Evolutionary conservation across 2,113 vertebrate species (phyloP).

Genomic region (Microcebus ravelobensis): DNA sequence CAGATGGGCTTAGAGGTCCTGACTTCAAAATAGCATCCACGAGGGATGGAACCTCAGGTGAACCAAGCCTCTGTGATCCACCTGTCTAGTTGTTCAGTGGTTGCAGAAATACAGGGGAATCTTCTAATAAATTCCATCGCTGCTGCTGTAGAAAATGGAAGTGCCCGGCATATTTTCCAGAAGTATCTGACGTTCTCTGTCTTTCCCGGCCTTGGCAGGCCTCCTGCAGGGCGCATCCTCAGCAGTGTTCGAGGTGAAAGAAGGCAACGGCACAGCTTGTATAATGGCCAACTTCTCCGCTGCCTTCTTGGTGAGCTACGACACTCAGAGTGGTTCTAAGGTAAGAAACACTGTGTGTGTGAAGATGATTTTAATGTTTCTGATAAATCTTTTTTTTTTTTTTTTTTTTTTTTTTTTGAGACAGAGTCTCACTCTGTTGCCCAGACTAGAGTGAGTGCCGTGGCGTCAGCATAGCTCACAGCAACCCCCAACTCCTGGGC

Average conservation of each 20-base stretch:
- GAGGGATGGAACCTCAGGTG: background rate
- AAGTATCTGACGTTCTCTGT: background rate
- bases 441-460: too few species aligned
- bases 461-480: too few species aligned
- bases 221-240: constrained; percentile 78
- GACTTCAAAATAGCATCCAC: background rate
- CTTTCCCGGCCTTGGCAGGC: constrained; percentile 74
- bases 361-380: background rate
- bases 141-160: background rate
- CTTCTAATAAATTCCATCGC: background rate
- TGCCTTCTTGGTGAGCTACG: constrained; percentile 87
- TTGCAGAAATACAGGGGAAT: background rate
- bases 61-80: rapidly evolving
- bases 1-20: background rate
- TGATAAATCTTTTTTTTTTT: too few species aligned
- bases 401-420: too few species aligned
- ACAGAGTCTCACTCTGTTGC: too few species aligned
- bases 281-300: constrained; percentile 91
- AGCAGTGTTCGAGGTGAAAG: constrained; percentile 89
- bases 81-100: background rate
- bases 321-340: constrained; percentile 47
- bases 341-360: constrained; percentile 66
- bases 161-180: background rate
- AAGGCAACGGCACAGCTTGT: constrained; percentile 86
- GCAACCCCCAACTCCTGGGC: too few species aligned